Base-by-base conservation (phyloP, 2,888 invertebrate genomes). In the Chydorus sphaericus region DNA sequence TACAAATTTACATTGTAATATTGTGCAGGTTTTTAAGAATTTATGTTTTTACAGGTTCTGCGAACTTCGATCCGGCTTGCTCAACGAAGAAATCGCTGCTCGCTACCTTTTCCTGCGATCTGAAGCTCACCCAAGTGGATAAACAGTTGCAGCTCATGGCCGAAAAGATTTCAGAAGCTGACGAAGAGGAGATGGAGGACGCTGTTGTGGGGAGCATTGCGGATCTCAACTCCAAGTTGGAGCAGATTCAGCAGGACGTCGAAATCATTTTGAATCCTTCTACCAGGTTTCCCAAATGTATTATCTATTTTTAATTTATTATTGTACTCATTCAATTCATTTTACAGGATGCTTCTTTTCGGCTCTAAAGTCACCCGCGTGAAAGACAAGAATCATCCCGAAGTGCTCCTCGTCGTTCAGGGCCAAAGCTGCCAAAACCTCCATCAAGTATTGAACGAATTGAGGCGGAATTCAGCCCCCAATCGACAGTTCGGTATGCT, bases 301-400 rank as follows among this genome's bases (percentile, higher is more conserved):
- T 7, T 7, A n/a, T 36, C 14, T 16, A 36, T 7, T 36, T 44
- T 44, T 16, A 16, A n/a, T 11, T 20, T 44, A n/a, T n/a, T n/a
- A n/a, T 8, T 26, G 23, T 44, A n/a, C n/a, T n/a, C n/a, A n/a
- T n/a, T n/a, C 5, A 44, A 23, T n/a, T n/a, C n/a, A n/a, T n/a
- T n/a, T 44, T 23, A 10, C 7, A 31, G 52, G 36, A 52, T 52
- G 52, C 33, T 36, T 36, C 52, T 52, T 14, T 52, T 52, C 36
- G 36, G 33, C 37, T 16, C 36, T 10, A 36, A 31, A 16, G 23
- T n/a, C 18, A 36, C 36, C 20, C 23, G 26, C 5, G 37, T 33
- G 52, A 52, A 36, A 36, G 14, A n/a, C 11, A 36, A 31, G 8
- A 23, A 36, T 36, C n/a, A 52, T 20, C 52, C 52, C 11, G 52